Evolutionary conservation across 2,113 vertebrate species (phyloP), one percentile per base, ranked within the genome.

Genomic region (Sporophila hypoxantha): DNA sequence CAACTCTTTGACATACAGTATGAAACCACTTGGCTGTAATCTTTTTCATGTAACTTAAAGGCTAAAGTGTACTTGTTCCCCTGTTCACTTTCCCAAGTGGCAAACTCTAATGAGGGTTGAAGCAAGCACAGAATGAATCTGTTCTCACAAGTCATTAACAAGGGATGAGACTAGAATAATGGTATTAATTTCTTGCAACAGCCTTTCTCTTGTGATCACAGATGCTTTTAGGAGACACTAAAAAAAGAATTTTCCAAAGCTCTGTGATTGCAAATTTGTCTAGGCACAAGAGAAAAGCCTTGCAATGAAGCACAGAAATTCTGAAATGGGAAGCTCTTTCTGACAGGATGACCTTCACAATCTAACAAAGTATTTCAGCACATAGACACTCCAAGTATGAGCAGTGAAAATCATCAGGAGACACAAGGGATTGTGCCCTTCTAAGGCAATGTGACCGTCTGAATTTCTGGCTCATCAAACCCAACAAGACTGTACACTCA

Each of bases 41-140:
- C n/a, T 84, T 95, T 93, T 83, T 53, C 6, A 5, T 79, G 53
- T 88, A 92, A 86, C 61, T 91, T 90, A 82, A 87, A 90, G 47
- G 52, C 41, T 85, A 66, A 88, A 92, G 60, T 57, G 19, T 60
- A 41, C 56, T 74, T 79, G 55, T 79, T 88, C 79, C 41, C 50
- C 29, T n/a, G 21, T 89, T 91, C 36, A 39, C 21, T 55, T 49
- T 92, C 84, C 76, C 61, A 91, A 10, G 3, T 82, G 86, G 50
- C 42, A 84, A 82, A 76, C 17, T 85, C 67, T 73, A 85, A 82
- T 65, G 89, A 92, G 55, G 25, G 46, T 29, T 76, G 44, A 82
- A 86, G 57, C 37, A 21, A 78, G 39, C 23, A 67, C n/a, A 85
- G 82, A 85, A 88, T 65, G 10, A 91, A 89, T 69, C 37, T 61